Conservation (phyloP, 2,113 vertebrate genomes). For the Syngnathus typhle region DNA sequence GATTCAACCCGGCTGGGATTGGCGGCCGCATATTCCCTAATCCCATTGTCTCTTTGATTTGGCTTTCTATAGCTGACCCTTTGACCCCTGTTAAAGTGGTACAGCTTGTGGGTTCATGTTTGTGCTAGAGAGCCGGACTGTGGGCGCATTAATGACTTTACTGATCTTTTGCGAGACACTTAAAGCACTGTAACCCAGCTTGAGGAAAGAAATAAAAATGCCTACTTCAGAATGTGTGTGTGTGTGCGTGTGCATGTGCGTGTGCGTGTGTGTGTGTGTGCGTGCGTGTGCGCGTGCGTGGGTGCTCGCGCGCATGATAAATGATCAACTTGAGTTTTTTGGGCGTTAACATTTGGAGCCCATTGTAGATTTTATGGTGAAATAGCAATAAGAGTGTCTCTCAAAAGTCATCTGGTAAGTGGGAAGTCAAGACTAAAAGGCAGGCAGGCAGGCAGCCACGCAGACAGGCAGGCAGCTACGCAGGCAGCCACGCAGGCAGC, state of each 20-base stretch:
- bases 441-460: too few species aligned
- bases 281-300: too few species aligned
- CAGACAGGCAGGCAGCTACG: too few species aligned
- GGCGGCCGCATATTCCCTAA: too few species aligned
- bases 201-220: not conserved
- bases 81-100: conserved; percentile 16
- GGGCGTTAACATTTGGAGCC: not conserved
- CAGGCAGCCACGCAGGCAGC: too few species aligned
- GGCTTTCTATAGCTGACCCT: conserved; percentile 14
- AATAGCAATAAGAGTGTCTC: not conserved
- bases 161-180: not conserved
- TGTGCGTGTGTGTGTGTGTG: too few species aligned
- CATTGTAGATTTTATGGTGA: not conserved
- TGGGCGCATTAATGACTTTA: not conserved
- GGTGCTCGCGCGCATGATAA: not conserved
- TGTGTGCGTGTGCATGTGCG: not conserved
- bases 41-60: conserved; percentile 25
- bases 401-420: not conserved
- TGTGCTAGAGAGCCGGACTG: not conserved
- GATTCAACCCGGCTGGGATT: too few species aligned
- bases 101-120: not conserved
- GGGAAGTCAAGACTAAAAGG: not conserved
- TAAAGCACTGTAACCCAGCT: not conserved
- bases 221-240: not conserved
- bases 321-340: not conserved